Evolutionary conservation across 2,888 invertebrate species (phyloP), one percentile per base, ranked within the genome.

Genomic region (Tromatobia lineatoria): DNA sequence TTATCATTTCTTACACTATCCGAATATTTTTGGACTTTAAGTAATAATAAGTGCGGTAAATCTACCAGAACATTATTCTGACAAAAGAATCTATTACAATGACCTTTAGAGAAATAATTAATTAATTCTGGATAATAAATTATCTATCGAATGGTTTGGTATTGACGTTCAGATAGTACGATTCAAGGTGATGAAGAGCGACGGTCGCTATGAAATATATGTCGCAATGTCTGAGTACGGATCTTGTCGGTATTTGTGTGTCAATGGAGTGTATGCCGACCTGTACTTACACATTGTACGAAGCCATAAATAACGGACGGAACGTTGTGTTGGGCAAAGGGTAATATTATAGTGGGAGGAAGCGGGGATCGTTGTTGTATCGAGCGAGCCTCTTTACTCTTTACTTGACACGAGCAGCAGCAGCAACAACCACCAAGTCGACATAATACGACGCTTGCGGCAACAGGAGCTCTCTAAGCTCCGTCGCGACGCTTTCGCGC

Each of bases 281-380:
- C 23, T 66, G 20, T 54, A 8, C 38, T 13, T 23, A 71, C 54
- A 23, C 38, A 54, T 23, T 38, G 25, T 57, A 25, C 45, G 77
- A 77, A 77, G 77, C 71, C 45, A 77, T 82, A 77, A 76, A 76
- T 82, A 71, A 71, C 64, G 38, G 66, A 47, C 20, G 23, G 64
- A 50, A 54, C 54, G 52, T 42, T 73, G 59, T 57, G 57, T 71
- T 23, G 42, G 71, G 57, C 57, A 71, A 23, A 71, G 54, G 71
- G 71, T 54, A 54, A 20, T 11, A 23, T 7, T 71, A n/a, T n/a
- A 29, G 45, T 25, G 47, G 57, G 59, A 73, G 73, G 73, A 73
- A 59, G 59, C 73, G 18, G 45, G 25, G n/a, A n/a, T n/a, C n/a
- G n/a, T 23, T 25, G 10, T 54, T n/a, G 25, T 59, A 15, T 34